These are phyloP conservation scores for Mus pahari DNA, from an alignment of 2,113 vertebrate genomes.

Conservation along the genomic window DNA sequence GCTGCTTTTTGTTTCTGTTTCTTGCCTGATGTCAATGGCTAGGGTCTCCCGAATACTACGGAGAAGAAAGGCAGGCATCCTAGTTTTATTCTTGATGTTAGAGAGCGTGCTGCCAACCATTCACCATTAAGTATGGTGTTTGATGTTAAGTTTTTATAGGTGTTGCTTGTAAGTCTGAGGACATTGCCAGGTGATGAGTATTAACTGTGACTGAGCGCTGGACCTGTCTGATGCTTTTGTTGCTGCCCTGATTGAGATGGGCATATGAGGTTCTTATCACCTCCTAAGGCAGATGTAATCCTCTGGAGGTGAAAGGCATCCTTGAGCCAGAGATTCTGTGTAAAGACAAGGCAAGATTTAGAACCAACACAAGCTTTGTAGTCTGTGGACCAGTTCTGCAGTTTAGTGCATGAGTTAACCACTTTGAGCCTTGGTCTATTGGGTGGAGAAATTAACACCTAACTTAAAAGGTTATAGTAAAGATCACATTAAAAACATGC, in stretches of 20 bases:
- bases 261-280: background rate
- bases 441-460: background rate
- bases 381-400: background rate
- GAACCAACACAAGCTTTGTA: background rate
- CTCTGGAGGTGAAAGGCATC: background rate
- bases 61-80: background rate
- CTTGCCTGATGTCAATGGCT: constrained; percentile 1
- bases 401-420: background rate
- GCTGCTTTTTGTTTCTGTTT: background rate
- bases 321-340: background rate
- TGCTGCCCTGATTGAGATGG: background rate
- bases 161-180: background rate
- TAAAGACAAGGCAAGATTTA: background rate
- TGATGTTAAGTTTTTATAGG: background rate
- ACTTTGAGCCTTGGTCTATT: background rate
- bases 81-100: background rate
- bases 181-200: background rate
- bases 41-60: background rate
- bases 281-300: background rate
- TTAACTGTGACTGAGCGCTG: background rate
- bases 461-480: background rate
- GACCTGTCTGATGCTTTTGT: background rate
- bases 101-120: background rate
- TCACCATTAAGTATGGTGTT: background rate
- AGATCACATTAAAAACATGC: background rate